Evolutionary conservation across 2,797 vertebrate species (phyloP).

Genomic region (Zenarchopterus dispar): DNA sequence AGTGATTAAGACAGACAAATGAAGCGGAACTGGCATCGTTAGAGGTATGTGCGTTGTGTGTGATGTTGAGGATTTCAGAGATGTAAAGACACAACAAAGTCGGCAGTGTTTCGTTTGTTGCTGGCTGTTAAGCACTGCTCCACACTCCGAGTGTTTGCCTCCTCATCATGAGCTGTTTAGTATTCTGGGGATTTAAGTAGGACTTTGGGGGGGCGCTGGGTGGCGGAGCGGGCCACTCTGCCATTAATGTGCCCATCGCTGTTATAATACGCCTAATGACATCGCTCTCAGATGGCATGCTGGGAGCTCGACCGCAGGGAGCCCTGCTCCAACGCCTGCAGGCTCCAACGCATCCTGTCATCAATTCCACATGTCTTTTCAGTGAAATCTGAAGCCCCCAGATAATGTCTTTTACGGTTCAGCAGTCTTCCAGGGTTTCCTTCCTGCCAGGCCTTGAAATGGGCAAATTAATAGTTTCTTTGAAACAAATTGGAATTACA

Average conservation of each 20-base stretch:
- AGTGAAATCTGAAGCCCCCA: constrained; percentile 79
- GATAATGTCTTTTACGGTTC: constrained; percentile 93
- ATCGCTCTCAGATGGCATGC: constrained; percentile 87
- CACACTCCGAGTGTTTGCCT: constrained; percentile 28
- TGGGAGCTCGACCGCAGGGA: constrained; percentile 90
- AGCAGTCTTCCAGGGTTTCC: constrained; percentile 87
- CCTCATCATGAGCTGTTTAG: constrained; percentile 79
- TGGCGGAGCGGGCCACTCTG: constrained; percentile 84
- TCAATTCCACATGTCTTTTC: constrained; percentile 86
- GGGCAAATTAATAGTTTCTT: constrained; percentile 94
- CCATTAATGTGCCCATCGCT: constrained; percentile 85
- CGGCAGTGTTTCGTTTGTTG: constrained; percentile 22
- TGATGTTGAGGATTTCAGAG: constrained; percentile 2
- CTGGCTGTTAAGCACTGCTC: constrained; percentile 58
- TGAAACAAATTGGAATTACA: constrained; percentile 93
- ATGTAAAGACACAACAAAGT: constrained; percentile 24
- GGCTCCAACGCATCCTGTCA: constrained; percentile 88
- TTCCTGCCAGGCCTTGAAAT: constrained; percentile 90
- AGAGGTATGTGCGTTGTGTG: background rate
- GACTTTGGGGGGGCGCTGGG: constrained; percentile 81
- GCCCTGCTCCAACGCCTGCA: constrained; percentile 85
- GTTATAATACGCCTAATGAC: constrained; percentile 92
- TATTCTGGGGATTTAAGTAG: constrained; percentile 85
- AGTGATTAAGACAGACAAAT: too few species aligned
- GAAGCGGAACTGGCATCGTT: background rate